A percentile compares a stretch with the other conserved stretches of the same genome.
These are phyloP conservation scores for Hipposideros larvatus DNA, from an alignment of 2,797 vertebrate genomes.

Conservation along the genomic window DNA sequence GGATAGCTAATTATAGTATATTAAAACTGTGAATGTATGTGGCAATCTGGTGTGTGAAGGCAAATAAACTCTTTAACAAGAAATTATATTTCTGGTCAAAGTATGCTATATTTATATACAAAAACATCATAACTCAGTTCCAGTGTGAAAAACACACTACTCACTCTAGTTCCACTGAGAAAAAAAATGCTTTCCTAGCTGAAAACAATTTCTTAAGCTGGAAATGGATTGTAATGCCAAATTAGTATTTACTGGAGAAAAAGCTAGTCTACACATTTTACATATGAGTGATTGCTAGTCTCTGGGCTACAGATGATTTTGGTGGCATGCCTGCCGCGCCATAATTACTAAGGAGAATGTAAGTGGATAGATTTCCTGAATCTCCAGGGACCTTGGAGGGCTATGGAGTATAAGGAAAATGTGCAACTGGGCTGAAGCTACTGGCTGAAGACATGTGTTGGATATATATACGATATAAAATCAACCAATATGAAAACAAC, in stretches of 20 bases:
- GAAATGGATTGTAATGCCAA: conserved; percentile 70
- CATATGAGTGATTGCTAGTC: conserved; percentile 71
- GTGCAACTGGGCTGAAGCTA: conserved; percentile 83
- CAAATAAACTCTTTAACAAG: conserved; percentile 86
- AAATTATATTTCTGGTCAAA: conserved; percentile 87
- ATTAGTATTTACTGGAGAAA: conserved; percentile 78
- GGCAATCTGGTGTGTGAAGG: conserved; percentile 88
- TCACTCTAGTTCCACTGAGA: conserved; percentile 74
- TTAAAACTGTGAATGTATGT: conserved; percentile 95
- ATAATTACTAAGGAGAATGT: conserved; percentile 87
- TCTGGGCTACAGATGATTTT: conserved; percentile 71
- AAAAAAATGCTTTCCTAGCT: conserved; percentile 65
- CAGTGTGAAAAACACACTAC: conserved; percentile 76
- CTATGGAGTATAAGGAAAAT: conserved; percentile 81
- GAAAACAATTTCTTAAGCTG: conserved; percentile 68
- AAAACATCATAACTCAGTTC: conserved; percentile 81
- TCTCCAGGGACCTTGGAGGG: conserved; percentile 82
- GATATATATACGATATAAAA: conserved; percentile 78
- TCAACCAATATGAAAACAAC: conserved; percentile 85
- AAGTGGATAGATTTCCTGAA: conserved; percentile 84
- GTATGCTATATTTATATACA: conserved; percentile 83
- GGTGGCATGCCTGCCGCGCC: conserved; percentile 88
- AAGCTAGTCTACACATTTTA: conserved; percentile 74
- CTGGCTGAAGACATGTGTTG: conserved; percentile 79
- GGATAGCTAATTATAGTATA: conserved; percentile 88